Percentiles rank a stretch among this genome's conserved stretches.
Evolutionary conservation across 2,888 invertebrate genomes (phyloP).

Genomic region (Drosophila siamana): DNA sequence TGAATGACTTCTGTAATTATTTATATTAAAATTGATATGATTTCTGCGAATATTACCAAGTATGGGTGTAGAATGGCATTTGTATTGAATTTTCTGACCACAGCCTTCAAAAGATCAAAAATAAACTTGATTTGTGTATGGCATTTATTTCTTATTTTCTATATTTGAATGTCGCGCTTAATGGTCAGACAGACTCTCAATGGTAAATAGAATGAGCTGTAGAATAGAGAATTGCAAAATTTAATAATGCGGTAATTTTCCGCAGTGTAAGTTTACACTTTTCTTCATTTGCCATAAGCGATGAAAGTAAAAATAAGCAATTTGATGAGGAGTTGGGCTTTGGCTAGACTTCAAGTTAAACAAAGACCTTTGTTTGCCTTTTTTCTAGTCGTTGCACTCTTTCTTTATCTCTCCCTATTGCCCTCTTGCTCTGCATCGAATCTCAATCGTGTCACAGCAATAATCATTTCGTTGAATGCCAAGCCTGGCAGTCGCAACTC

Average conservation of each 20-base stretch:
- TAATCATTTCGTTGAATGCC: neutral
- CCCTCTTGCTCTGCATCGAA: neutral
- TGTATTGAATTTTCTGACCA: neutral
- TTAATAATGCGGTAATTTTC: too few species aligned
- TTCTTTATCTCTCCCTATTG: neutral
- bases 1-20: neutral
- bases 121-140: neutral
- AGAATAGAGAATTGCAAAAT: too few species aligned
- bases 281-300: too few species aligned
- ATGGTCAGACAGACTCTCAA: too few species aligned
- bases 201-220: too few species aligned
- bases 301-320: too few species aligned
- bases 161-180: too few species aligned
- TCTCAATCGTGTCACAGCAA: neutral
- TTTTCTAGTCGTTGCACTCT: neutral
- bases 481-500: constrained; percentile 8
- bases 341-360: neutral
- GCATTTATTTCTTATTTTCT: too few species aligned
- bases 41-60: too few species aligned
- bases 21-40: neutral
- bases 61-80: neutral
- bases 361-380: neutral
- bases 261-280: too few species aligned
- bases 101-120: neutral
- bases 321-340: too few species aligned